A percentile compares a stretch with the other conserved stretches of the same genome.
These are phyloP conservation scores for Carpatolechia fugitivella DNA, from an alignment of 2,888 invertebrate species.

Conservation along the genomic window DNA sequence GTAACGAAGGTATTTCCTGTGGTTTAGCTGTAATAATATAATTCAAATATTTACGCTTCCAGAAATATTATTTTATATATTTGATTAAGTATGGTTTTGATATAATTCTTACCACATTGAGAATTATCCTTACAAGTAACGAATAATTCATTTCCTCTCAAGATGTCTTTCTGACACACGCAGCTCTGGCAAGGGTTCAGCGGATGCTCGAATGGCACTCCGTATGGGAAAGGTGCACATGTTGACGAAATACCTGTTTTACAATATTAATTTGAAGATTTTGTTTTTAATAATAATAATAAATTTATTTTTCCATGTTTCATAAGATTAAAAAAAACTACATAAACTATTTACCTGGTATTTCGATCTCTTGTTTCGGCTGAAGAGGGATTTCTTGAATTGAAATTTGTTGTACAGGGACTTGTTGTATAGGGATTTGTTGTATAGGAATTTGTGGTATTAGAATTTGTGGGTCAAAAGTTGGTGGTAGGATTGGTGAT, in stretches of 20 bases:
- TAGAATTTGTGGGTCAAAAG: not conserved
- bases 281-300: too few species aligned
- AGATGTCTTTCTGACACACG: conserved; percentile 39
- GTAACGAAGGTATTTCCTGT: not conserved
- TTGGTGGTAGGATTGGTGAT: not conserved
- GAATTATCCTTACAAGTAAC: conserved; percentile 52
- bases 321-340: too few species aligned
- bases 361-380: not conserved
- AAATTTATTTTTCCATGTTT: too few species aligned
- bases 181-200: conserved; percentile 63
- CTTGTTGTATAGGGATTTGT: too few species aligned
- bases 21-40: not conserved
- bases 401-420: too few species aligned
- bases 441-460: not conserved
- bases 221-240: conserved; percentile 53
- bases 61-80: not conserved
- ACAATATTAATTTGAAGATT: too few species aligned
- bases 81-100: not conserved
- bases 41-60: not conserved
- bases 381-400: too few species aligned
- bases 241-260: conserved; percentile 14
- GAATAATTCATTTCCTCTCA: conserved; percentile 39
- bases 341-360: not conserved
- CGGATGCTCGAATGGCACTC: conserved; percentile 53
- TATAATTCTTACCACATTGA: conserved; percentile 47